Percentiles rank a stretch among this genome's conserved stretches.
These are phyloP conservation scores for Acromyrmex heyeri DNA, from an alignment of 1,140 invertebrate species.

Conservation along the genomic window DNA sequence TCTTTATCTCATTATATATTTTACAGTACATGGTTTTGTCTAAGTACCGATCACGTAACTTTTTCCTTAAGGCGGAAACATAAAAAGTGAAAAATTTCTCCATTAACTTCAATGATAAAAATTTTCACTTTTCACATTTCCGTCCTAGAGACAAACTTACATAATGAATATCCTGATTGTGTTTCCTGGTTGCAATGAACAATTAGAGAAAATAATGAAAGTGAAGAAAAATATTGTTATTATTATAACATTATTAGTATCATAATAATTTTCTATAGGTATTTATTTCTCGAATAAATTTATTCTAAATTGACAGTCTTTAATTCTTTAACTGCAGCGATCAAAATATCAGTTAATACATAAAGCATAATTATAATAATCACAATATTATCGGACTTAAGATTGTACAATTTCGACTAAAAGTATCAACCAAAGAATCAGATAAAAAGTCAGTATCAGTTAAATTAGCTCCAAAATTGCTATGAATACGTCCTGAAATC, in stretches of 20 bases:
- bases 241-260: neutral
- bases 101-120: neutral
- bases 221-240: neutral
- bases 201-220: conserved; percentile 4
- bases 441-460: no score
- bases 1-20: neutral
- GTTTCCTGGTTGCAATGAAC: neutral
- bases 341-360: neutral
- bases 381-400: neutral
- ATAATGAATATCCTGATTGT: neutral
- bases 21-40: neutral
- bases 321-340: neutral
- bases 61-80: neutral
- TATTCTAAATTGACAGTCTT: neutral
- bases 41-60: neutral
- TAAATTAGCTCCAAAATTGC: no score
- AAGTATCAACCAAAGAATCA: no score
- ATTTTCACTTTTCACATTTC: neutral
- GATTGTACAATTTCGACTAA: no score
- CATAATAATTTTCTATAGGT: neutral
- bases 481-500: no score
- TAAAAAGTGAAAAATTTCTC: neutral
- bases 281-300: neutral
- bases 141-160: neutral
- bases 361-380: neutral